Conservation (phyloP, 2,113 vertebrate genomes). For the Pongo abelii region DNA sequence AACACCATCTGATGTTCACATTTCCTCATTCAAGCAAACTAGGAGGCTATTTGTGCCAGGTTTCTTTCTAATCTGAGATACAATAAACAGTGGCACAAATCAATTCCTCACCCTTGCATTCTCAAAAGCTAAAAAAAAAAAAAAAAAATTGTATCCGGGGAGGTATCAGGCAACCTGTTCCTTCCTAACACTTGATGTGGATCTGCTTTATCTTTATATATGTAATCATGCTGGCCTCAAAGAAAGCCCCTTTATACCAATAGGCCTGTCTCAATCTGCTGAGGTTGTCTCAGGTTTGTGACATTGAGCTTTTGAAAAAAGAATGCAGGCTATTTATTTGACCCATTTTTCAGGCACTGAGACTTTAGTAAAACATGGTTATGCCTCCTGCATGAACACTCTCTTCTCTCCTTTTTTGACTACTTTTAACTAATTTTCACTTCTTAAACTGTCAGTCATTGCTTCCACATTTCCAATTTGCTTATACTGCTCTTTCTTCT, state of each 20-base stretch:
- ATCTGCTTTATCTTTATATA: background rate
- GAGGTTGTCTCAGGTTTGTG: background rate
- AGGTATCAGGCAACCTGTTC: background rate
- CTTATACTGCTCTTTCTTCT: background rate
- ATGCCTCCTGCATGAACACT: background rate
- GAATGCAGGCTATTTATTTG: background rate
- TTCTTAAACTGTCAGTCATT: background rate
- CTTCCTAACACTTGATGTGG: background rate
- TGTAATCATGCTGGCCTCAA: background rate
- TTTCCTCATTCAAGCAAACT: constrained; percentile 67
- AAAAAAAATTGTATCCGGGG: background rate
- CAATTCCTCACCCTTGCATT: background rate
- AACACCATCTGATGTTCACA: constrained; percentile 50
- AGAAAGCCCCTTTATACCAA: background rate
- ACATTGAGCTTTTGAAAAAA: background rate
- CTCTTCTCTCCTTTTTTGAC: background rate
- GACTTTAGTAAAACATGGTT: background rate
- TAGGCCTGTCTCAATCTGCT: background rate
- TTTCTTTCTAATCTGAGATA: constrained; percentile 16
- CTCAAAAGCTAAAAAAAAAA: background rate
- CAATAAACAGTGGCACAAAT: background rate
- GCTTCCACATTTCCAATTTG: background rate
- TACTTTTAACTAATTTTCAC: background rate
- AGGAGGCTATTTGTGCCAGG: constrained; percentile 16
- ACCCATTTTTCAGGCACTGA: constrained; percentile 35